A percentile compares a stretch with the other conserved stretches of the same genome.
phyloP scores from a whole-genome alignment of 1,140 invertebrate species.

The Andrena cerasifolii region DNA sequence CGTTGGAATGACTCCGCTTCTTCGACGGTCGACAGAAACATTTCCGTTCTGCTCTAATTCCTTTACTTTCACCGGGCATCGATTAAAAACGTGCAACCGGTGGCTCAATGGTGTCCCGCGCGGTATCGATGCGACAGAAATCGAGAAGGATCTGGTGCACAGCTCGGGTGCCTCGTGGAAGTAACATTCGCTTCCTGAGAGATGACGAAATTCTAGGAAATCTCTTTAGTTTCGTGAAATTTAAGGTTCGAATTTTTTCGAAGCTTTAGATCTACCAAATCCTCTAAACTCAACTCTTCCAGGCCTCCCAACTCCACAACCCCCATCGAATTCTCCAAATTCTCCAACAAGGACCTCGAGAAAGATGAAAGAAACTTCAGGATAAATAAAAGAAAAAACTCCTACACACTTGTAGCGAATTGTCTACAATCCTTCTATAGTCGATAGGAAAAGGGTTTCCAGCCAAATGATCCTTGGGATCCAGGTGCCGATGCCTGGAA shows the following conservation, averaged over 20 bases:
- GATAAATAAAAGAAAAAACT: no score
- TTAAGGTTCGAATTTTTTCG: no score
- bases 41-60: constrained; percentile 63
- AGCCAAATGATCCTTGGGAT: not conserved
- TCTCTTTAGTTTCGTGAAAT: no score
- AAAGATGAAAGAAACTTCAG: not conserved
- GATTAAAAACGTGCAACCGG: constrained; percentile 28
- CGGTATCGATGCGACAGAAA: constrained; percentile 20
- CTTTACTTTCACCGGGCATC: constrained; percentile 53
- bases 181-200: no score
- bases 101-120: not conserved
- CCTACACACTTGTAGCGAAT: no score
- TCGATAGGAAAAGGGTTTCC: not conserved
- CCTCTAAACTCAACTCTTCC: no score
- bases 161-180: not conserved
- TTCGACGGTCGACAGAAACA: constrained; percentile 21
- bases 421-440: not conserved
- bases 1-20: not conserved
- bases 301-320: no score
- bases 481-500: not conserved
- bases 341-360: no score
- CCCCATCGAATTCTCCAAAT: no score
- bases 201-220: no score
- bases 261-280: no score
- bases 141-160: not conserved